Evolutionary conservation across 2,113 vertebrate species (phyloP), one percentile per base, ranked within the genome.

Genomic region (Ramphastos sulfuratus): DNA sequence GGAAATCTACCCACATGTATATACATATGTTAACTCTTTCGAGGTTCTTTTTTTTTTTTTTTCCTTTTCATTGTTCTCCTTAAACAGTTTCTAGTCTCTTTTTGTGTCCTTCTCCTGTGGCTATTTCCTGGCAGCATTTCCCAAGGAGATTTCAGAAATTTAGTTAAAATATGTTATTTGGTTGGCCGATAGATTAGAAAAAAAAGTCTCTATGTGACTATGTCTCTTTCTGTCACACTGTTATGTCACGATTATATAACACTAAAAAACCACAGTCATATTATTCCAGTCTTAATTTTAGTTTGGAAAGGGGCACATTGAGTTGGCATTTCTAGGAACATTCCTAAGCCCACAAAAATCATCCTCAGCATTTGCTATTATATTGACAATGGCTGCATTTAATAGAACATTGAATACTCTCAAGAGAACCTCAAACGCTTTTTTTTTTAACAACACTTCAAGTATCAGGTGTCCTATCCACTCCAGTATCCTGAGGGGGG

Each of bases 271-370:
- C 55, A 82, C 0, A 1, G n/a, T 67, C 44, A 66, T 79, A 42
- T 70, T 82, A 85, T 93, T 80, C 60, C 2, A 3, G 55, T 85
- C 37, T 76, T 89, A 89, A 91, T 91, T 94, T 95, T 89, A 89
- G 67, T 56, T 92, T 82, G 66, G 58, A 88, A 93, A 75, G 52
- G 50, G 30, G 25, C 67, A 64, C 35, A 71, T 17, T 56, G 64
- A 87, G 19, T 24, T 87, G 46, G 28, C 18, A 91, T 89, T 89
- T 91, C 60, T 76, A 74, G 52, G 56, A 85, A 79, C 19, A 30
- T 52, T 67, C 28, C 31, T 67, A 87, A 69, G 71, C 37, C 60
- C 10, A 30, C 74, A 71, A 70, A 94, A 91, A 59, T 27, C 35
- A 89, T 56, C 77, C 33, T 72, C 60, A 71, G 30, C 23, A 44